These are phyloP conservation scores for Acronicta aceris DNA, from an alignment of 2,888 invertebrate genomes.

Conservation along the genomic window DNA sequence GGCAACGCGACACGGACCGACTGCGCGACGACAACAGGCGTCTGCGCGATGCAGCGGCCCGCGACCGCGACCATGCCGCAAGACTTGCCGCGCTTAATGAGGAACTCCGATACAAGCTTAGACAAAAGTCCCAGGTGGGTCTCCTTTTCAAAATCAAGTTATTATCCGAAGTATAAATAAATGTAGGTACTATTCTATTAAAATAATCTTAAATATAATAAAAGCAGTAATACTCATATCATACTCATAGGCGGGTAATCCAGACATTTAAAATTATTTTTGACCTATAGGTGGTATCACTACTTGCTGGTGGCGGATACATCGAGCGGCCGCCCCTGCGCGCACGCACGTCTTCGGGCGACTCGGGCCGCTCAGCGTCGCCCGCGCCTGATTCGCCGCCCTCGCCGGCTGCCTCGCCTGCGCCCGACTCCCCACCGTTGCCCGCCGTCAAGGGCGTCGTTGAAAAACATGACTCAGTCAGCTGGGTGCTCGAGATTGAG, in stretches of 20 bases:
- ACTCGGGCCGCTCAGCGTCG: slow-evolving; percentile 78
- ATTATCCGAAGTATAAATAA: not conserved
- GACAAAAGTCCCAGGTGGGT: slow-evolving; percentile 93
- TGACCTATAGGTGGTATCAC: slow-evolving; percentile 84
- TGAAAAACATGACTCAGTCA: slow-evolving; percentile 95
- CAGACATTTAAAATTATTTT: not conserved
- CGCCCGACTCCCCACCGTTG: slow-evolving; percentile 87
- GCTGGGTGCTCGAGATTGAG: slow-evolving; percentile 95
- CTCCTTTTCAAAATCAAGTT: not conserved
- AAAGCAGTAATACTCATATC: no score
- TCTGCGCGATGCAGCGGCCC: slow-evolving; percentile 92
- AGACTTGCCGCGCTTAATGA: slow-evolving; percentile 95
- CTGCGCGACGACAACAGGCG: slow-evolving; percentile 91
- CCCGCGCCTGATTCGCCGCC: slow-evolving; percentile 82
- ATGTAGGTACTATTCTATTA: no score
- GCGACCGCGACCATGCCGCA: slow-evolving; percentile 94
- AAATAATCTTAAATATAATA: no score
- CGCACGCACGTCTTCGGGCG: slow-evolving; percentile 81
- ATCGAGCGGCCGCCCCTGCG: slow-evolving; percentile 79
- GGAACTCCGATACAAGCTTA: slow-evolving; percentile 95
- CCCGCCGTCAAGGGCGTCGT: slow-evolving; percentile 95
- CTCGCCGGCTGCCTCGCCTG: slow-evolving; percentile 74
- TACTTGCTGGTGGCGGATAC: slow-evolving; percentile 82
- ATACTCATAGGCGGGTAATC: no score
- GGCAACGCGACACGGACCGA: slow-evolving; percentile 92